Evolutionary conservation across 2,113 vertebrate species (phyloP).

Genomic region (Zosterops hypoxanthus): DNA sequence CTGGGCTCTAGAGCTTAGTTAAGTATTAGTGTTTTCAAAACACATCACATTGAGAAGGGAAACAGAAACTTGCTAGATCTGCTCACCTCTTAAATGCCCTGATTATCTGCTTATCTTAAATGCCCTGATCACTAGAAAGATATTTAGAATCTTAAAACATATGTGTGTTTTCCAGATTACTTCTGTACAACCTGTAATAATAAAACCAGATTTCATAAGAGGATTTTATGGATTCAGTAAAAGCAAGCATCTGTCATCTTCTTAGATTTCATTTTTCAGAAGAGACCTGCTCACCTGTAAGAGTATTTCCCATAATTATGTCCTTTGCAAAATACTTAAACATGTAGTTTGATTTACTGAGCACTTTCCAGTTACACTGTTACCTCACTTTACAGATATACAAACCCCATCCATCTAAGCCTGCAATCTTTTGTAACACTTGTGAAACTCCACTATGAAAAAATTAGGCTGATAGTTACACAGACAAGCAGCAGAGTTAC

Average conservation of each 20-base stretch:
- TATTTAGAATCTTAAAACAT: not conserved
- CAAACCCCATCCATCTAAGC: not conserved
- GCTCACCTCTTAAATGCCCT: not conserved
- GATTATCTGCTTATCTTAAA: not conserved
- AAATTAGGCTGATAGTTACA: not conserved
- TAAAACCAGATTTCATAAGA: not conserved
- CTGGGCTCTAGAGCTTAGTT: not conserved
- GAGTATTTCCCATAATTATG: not conserved
- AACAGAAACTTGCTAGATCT: not conserved
- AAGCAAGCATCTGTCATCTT: not conserved
- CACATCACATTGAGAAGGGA: not conserved
- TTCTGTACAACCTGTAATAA: not conserved
- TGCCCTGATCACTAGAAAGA: not conserved
- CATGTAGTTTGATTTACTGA: not conserved
- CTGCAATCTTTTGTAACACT: not conserved
- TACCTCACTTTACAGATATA: not conserved
- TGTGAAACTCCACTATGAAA: not conserved
- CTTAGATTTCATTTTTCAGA: constrained; percentile 47
- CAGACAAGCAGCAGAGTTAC: not conserved
- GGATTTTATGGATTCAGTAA: not conserved
- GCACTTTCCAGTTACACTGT: not conserved
- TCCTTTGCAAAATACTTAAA: not conserved
- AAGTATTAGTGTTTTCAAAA: not conserved
- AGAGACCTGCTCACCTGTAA: not conserved
- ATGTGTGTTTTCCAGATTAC: not conserved